Evolutionary conservation across 2,113 vertebrate genomes (phyloP).

Genomic region (Bubalus kerabau): DNA sequence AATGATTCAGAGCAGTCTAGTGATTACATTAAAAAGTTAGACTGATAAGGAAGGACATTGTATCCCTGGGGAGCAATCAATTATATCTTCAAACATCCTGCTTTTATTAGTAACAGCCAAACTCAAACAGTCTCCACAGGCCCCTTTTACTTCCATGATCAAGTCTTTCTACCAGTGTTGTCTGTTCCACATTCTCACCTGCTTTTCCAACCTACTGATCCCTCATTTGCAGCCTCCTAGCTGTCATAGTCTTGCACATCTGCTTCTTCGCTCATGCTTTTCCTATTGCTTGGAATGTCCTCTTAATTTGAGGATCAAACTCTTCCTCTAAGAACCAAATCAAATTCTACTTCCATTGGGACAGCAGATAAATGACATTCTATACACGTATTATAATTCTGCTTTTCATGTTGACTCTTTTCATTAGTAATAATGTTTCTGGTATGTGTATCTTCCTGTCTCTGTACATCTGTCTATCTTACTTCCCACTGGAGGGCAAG

Average conservation of each 20-base stretch:
- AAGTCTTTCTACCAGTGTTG: background rate
- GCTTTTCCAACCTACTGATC: too few relatives aligned
- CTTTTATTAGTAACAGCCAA: background rate
- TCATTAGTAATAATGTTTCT: background rate
- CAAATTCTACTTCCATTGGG: background rate
- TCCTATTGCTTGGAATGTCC: accelerated
- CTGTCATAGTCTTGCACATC: background rate
- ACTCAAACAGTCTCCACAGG: background rate
- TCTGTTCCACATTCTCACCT: background rate
- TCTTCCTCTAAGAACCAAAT: background rate
- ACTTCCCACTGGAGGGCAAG: background rate
- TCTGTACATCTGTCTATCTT: background rate
- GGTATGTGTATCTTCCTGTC: background rate
- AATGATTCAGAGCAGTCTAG: background rate
- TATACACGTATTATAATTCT: background rate
- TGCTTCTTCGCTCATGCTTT: background rate
- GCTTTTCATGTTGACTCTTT: background rate
- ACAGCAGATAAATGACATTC: background rate
- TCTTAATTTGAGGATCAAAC: background rate
- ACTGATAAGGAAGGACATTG: background rate
- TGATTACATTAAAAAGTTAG: background rate
- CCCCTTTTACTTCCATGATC: background rate
- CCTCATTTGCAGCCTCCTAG: background rate
- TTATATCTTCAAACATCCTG: background rate
- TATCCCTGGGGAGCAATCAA: background rate